These are phyloP conservation scores for Netelia melanura DNA, from an alignment of 2,888 invertebrate genomes.

Conservation along the genomic window DNA sequence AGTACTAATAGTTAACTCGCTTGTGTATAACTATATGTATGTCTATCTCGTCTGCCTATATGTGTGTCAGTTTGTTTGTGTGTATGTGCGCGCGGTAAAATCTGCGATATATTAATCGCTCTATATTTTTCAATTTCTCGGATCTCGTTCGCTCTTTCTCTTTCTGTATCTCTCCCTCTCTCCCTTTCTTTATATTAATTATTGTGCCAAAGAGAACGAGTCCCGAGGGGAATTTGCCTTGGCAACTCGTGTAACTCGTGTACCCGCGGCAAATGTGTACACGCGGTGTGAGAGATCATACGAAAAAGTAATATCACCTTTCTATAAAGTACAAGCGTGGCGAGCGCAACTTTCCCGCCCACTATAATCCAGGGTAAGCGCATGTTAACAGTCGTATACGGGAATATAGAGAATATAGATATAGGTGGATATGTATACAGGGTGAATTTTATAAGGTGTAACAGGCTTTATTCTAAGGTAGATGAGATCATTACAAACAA, in stretches of 20 bases:
- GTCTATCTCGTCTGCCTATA: not conserved
- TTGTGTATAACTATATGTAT: conserved; percentile 24
- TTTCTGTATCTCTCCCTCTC: conserved; percentile 40
- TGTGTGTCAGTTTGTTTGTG: not conserved
- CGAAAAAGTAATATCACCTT: conserved; percentile 75
- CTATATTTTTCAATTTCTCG: conserved; percentile 50
- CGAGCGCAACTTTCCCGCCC: conserved; percentile 79
- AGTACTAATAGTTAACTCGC: conserved; percentile 35
- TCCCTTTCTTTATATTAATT: conserved; percentile 58
- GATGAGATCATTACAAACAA: too few relatives aligned
- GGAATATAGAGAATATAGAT: conserved; percentile 34
- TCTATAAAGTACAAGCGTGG: conserved; percentile 75
- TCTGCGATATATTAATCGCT: conserved; percentile 42
- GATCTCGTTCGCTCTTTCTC: conserved; percentile 42
- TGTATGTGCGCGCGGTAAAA: not conserved
- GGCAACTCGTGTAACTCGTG: conserved; percentile 14
- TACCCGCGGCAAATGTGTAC: not conserved
- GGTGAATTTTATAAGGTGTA: too few relatives aligned
- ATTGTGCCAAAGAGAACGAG: conserved; percentile 49
- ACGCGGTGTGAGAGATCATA: conserved; percentile 59
- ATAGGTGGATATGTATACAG: not conserved
- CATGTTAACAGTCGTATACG: conserved; percentile 38
- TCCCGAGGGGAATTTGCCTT: conserved; percentile 22
- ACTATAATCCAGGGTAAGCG: conserved; percentile 69
- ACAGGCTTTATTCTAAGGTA: too few relatives aligned